Base-by-base conservation (phyloP, 2,797 vertebrate genomes). In the Hirundo rustica region DNA sequence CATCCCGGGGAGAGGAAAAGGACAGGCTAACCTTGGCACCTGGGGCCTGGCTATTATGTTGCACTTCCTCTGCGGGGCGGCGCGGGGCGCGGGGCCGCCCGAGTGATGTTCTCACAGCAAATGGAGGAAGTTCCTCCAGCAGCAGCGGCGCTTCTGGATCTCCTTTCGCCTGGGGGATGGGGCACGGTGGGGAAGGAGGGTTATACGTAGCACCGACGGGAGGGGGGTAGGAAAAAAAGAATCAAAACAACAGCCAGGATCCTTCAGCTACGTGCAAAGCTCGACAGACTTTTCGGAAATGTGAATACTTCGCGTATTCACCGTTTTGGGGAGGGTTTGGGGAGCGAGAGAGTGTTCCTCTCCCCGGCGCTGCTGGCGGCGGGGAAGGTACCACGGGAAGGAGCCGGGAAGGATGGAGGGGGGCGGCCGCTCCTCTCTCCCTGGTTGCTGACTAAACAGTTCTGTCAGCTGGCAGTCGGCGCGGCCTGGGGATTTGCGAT, bases 61-160 rank as follows among this genome's bases (percentile, higher is more conserved):
- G 93, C 30, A 36, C 92, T 96, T 96, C 96, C 95, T 97, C 97
- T 93, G 95, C 94, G 97, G 90, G 97, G 98, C 98, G 98, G 94
- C 96, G 96, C 86, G 98, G 98, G 98, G 98, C 96, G 95, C 85
- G 92, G 93, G 92, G 95, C 93, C 88, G 88, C 92, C 36, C 38
- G 61, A 84, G 85, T 18, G 89, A 85, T 84, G 82, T 94, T 89
- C 96, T 97, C 95, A 77, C 96, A 97, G 98, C 98, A 98, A 98
- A 97, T 97, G 98, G 97, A 98, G 98, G 98, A 98, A 98, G 98
- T 98, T 97, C 98, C 98, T 98, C 97, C 92, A 79, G 95, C 95
- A 95, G 96, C 92, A 95, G 96, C 92, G 38, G 79, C 27, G 91
- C 79, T 86, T 85, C 94, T 89, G 94, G 88, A 88, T 88, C 84